These are phyloP conservation scores for Equus quagga DNA, from an alignment of 2,113 vertebrate genomes.

Conservation along the genomic window DNA sequence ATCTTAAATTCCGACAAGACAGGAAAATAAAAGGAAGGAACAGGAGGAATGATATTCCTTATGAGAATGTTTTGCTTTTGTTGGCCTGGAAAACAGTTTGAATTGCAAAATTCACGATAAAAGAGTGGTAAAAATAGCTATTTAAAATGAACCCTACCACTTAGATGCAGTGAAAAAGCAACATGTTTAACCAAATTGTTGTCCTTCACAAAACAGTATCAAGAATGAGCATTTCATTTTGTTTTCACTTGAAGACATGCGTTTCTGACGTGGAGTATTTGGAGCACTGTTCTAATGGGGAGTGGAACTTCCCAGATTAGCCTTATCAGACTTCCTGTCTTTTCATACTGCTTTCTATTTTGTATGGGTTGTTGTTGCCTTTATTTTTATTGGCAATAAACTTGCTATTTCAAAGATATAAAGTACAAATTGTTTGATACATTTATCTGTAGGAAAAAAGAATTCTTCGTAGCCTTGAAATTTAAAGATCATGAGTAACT, in stretches of 20 bases:
- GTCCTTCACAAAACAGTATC: not conserved
- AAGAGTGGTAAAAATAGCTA: not conserved
- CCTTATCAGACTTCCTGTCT: conserved; percentile 27
- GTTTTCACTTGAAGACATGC: not conserved
- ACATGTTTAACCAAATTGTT: not conserved
- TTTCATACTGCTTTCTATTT: not conserved
- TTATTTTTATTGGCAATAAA: conserved; percentile 59
- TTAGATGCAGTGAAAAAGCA: not conserved
- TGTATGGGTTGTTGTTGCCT: not conserved
- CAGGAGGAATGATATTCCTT: not conserved
- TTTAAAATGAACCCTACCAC: not conserved
- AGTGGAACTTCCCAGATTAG: conserved; percentile 36
- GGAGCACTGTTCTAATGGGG: not conserved
- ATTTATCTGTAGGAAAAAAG: not conserved
- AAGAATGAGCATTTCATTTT: not conserved
- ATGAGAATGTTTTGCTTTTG: conserved; percentile 31
- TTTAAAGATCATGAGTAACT: not conserved
- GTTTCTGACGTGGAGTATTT: not conserved
- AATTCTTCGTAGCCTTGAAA: not conserved
- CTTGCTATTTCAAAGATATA: conserved; percentile 38
- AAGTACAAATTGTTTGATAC: not conserved
- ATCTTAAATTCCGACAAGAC: conserved; percentile 42
- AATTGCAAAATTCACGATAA: conserved; percentile 13
- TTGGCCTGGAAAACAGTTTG: not conserved
- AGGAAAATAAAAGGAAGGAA: conserved; percentile 50